Conservation (phyloP, 2,888 invertebrate species). For the Cryptus armator region DNA sequence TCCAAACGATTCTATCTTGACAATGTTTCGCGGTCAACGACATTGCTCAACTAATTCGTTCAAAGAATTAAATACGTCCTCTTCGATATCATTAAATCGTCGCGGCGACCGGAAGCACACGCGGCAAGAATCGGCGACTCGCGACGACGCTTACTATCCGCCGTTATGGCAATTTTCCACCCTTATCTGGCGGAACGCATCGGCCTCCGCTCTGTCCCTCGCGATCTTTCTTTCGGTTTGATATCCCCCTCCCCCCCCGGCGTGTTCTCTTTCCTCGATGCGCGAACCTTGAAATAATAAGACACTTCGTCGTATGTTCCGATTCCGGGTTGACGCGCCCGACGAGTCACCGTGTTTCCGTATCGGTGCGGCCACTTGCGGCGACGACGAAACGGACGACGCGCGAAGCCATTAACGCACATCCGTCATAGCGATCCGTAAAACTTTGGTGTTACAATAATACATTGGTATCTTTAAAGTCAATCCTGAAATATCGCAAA, state of each 20-base stretch:
- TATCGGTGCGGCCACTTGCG: conserved; percentile 27
- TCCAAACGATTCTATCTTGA: conserved; percentile 54
- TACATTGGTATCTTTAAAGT: neutral
- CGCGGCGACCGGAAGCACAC: conserved; percentile 63
- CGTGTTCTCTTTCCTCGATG: conserved; percentile 49
- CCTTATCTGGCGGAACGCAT: conserved; percentile 79
- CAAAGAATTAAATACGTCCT: conserved; percentile 46
- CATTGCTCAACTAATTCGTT: conserved; percentile 56
- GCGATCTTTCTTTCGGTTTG: neutral
- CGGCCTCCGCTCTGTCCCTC: conserved; percentile 60
- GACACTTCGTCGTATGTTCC: conserved; percentile 74
- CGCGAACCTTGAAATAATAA: conserved; percentile 81
- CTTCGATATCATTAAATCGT: conserved; percentile 68
- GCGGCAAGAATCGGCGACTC: conserved; percentile 40
- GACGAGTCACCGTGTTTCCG: conserved; percentile 33
- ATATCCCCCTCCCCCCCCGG: neutral
- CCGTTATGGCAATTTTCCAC: conserved; percentile 67
- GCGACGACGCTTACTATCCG: conserved; percentile 49
- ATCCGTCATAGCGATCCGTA: neutral
- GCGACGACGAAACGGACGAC: conserved; percentile 36
- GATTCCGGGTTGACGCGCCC: conserved; percentile 76
- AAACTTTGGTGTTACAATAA: neutral
- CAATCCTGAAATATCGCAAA: neutral
- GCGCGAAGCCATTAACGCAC: conserved; percentile 49
- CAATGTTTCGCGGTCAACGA: conserved; percentile 62